Base-by-base conservation (phyloP, 2,888 invertebrate species). In the Didymodactylos carnosus region DNA sequence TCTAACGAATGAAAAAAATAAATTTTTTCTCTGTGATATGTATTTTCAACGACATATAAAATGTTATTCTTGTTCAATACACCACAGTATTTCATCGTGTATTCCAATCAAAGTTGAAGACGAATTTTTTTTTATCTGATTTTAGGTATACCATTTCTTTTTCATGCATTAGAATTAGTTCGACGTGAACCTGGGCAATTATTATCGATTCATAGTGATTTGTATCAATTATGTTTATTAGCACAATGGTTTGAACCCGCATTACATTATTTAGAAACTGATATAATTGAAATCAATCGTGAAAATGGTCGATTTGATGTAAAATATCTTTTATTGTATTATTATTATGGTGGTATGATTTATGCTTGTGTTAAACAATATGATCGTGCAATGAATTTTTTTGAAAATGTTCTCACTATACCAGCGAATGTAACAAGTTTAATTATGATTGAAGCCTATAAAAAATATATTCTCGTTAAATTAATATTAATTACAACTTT, bases 281-380 rank as follows among this genome's bases (percentile, higher is more conserved):
- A 95, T 86, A 89, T 94, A 72, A 92, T 91, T 76, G 91, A 91
- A 77, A 92, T 95, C 80, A 90, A 91, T 80, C 41, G 86, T 83
- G 82, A 87, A 86, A 90, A 90, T 80, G 88, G 89, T 77, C 87
- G 88, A 81, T 90, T 89, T 84, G 91, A 92, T 82, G 88, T 91
- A 0, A 91, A 91, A 84, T 90, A 92, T 83, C 94, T 94, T 82
- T 86, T 97, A 72, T 86, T 92, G 0, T 95, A 93, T 83, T 95
- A 92, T 82, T 95, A 95, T 83, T 97, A 97, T 82, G 94, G 94
- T 75, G 95, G 95, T 72, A 93, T 95, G 92, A 92, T 95, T 78
- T 95, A 94, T 83, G 89, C 93, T 73, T 91, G 92, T 16, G 84
- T 94, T 79, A 93, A 94, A 83, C 91, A 93, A 80, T 92, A 91